A percentile compares a stretch with the other conserved stretches of the same genome.
phyloP scores from a whole-genome alignment of 2,113 vertebrate genomes.

The Sialia sialis region DNA sequence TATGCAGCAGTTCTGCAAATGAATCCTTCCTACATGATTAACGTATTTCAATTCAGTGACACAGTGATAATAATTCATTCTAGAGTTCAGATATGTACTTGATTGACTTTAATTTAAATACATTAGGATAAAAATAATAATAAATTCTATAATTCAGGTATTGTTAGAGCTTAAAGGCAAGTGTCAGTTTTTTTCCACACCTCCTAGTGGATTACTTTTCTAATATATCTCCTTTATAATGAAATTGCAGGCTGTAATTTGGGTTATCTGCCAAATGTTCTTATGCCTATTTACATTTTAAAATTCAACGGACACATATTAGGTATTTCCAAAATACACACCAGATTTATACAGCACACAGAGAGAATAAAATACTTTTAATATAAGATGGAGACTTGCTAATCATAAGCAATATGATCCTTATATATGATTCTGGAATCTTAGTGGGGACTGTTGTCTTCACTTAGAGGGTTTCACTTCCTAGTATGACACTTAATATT shows the following conservation, averaged over 20 bases:
- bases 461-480: background rate
- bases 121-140: constrained; percentile 5
- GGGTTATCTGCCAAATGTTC: constrained; percentile 19
- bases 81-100: constrained; percentile 16
- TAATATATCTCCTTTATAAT: background rate
- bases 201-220: background rate
- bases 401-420: background rate
- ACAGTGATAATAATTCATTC: constrained; percentile 19
- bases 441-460: background rate
- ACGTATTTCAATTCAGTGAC: constrained; percentile 15
- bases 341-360: background rate
- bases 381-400: background rate
- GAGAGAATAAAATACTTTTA: background rate
- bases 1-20: background rate
- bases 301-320: background rate
- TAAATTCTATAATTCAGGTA: constrained; percentile 13
- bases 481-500: background rate
- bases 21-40: constrained; percentile 33
- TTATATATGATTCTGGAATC: background rate
- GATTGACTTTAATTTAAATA: constrained; percentile 36
- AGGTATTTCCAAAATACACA: background rate
- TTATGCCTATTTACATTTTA: background rate
- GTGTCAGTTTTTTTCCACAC: background rate
- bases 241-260: constrained; percentile 7
- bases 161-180: constrained; percentile 12